Evolutionary conservation across 2,888 invertebrate genomes (phyloP).

Genomic region (Mesopsocus fuscifrons): DNA sequence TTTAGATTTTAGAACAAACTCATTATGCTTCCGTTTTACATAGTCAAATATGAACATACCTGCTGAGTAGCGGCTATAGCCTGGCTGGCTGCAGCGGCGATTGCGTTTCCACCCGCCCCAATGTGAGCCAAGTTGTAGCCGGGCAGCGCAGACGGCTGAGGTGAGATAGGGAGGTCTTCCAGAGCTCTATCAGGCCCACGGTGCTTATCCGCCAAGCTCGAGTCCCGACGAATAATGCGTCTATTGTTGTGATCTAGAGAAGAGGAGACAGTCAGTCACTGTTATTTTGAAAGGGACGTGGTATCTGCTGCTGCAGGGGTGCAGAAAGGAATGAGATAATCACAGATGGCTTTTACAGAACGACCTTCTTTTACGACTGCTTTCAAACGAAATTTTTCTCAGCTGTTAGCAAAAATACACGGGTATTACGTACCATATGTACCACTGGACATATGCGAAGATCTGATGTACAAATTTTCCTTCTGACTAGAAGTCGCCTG

Average conservation of each 20-base stretch:
- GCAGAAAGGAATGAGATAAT: no score
- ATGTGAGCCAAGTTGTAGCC: slow-evolving; percentile 60
- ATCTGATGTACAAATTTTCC: slow-evolving; percentile 58
- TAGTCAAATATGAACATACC: slow-evolving; percentile 31
- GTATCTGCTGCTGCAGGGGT: slow-evolving; percentile 12
- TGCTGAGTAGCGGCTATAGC: slow-evolving; percentile 92
- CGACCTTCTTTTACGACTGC: no score
- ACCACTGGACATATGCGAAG: no score
- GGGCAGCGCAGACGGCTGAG: slow-evolving; percentile 23
- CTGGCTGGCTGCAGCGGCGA: slow-evolving; percentile 86
- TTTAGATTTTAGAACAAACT: no score
- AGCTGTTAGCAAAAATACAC: no score
- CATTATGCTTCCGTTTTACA: no score
- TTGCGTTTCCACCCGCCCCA: slow-evolving; percentile 71
- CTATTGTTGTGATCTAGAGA: background rate
- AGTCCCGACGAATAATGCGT: background rate
- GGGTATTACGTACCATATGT: no score
- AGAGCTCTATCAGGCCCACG: slow-evolving; percentile 15
- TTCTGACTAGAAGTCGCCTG: slow-evolving; percentile 50
- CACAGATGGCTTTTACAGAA: no score
- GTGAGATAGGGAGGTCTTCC: slow-evolving; percentile 24
- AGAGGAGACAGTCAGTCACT: no score
- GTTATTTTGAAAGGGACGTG: no score
- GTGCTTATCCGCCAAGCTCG: background rate
- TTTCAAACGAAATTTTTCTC: no score